Evolutionary conservation across 1,140 invertebrate species (phyloP).

Genomic region (Idris sp.): DNA sequence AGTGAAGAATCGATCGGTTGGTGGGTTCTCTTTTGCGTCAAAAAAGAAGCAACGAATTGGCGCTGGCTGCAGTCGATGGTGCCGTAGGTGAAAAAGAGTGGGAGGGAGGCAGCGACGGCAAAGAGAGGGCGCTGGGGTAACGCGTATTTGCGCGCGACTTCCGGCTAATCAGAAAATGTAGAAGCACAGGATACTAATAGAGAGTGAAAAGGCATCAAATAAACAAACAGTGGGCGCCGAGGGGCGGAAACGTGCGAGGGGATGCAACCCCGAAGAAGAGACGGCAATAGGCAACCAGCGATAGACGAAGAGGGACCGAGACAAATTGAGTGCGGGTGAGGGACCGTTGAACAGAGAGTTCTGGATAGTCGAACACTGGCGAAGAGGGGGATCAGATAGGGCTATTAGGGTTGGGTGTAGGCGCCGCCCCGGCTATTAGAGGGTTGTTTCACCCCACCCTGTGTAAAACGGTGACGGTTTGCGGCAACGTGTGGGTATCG

Average conservation of each 20-base stretch:
- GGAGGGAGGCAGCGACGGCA: constrained; percentile 28
- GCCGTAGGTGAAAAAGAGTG: constrained; percentile 52
- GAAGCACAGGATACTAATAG: constrained; percentile 77
- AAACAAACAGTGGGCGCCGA: constrained; percentile 74
- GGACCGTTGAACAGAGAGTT: constrained; percentile 63
- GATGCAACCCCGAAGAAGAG: constrained; percentile 41
- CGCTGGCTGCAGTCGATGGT: constrained; percentile 56
- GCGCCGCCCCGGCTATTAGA: constrained; percentile 78
- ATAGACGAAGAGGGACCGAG: constrained; percentile 52
- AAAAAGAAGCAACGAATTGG: constrained; percentile 67
- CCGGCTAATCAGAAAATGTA: constrained; percentile 79
- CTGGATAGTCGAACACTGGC: constrained; percentile 60
- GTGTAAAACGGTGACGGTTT: constrained; percentile 63
- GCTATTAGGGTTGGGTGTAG: constrained; percentile 77
- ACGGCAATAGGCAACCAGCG: constrained; percentile 24
- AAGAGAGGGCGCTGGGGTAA: constrained; percentile 53
- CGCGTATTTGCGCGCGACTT: constrained; percentile 74
- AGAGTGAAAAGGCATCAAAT: constrained; percentile 79
- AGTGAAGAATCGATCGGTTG: constrained; percentile 66
- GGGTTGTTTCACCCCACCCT: constrained; percentile 73
- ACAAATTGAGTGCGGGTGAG: constrained; percentile 63
- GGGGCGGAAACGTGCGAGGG: constrained; percentile 28
- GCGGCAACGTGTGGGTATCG: constrained; percentile 52
- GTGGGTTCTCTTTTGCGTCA: constrained; percentile 60
- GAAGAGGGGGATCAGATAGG: constrained; percentile 70